A percentile compares a stretch with the other conserved stretches of the same genome.
Evolutionary conservation across 2,113 vertebrate species (phyloP).

Genomic region (Paralichthys olivaceus): DNA sequence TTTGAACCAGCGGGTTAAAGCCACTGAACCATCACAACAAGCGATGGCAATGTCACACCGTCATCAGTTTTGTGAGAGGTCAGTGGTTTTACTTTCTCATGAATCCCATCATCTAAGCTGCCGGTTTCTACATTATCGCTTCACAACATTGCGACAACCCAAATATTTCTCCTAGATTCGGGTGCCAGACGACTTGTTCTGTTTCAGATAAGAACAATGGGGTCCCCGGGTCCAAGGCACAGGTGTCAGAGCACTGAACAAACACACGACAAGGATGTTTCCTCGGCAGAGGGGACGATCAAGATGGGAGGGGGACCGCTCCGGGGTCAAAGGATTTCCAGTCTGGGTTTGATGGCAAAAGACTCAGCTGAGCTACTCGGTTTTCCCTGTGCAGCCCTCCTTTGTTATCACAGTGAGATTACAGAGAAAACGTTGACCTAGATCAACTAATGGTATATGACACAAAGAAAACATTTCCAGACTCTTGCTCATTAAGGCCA

Average conservation of each 20-base stretch:
- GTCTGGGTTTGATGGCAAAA: slow-evolving; percentile 57
- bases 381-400: slow-evolving; percentile 47
- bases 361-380: neutral
- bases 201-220: slow-evolving; percentile 71
- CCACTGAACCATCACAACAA: slow-evolving; percentile 16
- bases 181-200: slow-evolving; percentile 35
- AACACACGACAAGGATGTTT: slow-evolving; percentile 61
- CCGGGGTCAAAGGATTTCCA: slow-evolving; percentile 56
- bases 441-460: slow-evolving; percentile 71
- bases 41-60: slow-evolving; percentile 2
- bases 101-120: slow-evolving; percentile 37
- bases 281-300: slow-evolving; percentile 40
- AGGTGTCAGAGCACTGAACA: slow-evolving; percentile 72
- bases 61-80: slow-evolving; percentile 27
- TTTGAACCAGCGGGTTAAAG: slow-evolving; percentile 28
- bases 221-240: slow-evolving; percentile 48
- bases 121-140: slow-evolving; percentile 50
- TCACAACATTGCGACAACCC: slow-evolving; percentile 41
- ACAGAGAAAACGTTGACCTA: slow-evolving; percentile 73
- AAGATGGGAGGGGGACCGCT: slow-evolving; percentile 15
- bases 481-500: slow-evolving; percentile 66
- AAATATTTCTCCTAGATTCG: slow-evolving; percentile 68
- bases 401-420: slow-evolving; percentile 73
- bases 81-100: slow-evolving; percentile 50
- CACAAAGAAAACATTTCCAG: slow-evolving; percentile 76